Percentiles rank a stretch among this genome's conserved stretches.
These are phyloP conservation scores for Mimumesa dahlbomi DNA, from an alignment of 2,888 invertebrate species.

Conservation along the genomic window DNA sequence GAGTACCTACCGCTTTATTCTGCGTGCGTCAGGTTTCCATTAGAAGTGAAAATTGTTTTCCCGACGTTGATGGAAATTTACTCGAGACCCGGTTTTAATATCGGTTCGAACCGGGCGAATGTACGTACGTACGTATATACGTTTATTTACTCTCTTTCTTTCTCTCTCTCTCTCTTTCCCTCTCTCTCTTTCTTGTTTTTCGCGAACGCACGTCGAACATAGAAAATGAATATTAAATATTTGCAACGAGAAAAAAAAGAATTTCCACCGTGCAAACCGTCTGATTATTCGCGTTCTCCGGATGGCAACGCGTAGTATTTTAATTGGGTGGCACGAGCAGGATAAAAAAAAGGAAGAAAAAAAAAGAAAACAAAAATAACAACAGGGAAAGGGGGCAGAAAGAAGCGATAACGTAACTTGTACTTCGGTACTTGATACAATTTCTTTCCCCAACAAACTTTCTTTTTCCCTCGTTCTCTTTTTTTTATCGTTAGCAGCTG, in stretches of 20 bases:
- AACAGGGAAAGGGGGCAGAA: too few species aligned
- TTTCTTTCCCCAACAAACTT: background rate
- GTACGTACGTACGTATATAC: background rate
- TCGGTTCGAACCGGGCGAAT: background rate
- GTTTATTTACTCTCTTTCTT: background rate
- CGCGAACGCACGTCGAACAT: too few species aligned
- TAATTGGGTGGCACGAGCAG: too few species aligned
- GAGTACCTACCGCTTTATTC: background rate
- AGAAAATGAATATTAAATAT: too few species aligned
- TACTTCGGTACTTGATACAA: background rate
- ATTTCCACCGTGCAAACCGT: too few species aligned
- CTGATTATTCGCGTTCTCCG: too few species aligned
- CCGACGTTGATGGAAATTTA: conserved; percentile 3
- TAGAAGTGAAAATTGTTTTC: conserved; percentile 10
- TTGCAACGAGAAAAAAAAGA: too few species aligned
- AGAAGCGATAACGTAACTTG: too few species aligned
- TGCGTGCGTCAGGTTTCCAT: background rate
- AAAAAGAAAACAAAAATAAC: too few species aligned
- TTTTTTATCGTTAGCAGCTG: too few species aligned
- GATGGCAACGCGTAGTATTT: too few species aligned
- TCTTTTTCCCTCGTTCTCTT: background rate
- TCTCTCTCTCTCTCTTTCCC: background rate
- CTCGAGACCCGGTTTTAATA: background rate
- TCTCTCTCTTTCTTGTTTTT: background rate
- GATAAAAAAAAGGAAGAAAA: too few species aligned